These are phyloP conservation scores for Morus bassanus DNA, from an alignment of 2,797 vertebrate species.

Conservation along the genomic window DNA sequence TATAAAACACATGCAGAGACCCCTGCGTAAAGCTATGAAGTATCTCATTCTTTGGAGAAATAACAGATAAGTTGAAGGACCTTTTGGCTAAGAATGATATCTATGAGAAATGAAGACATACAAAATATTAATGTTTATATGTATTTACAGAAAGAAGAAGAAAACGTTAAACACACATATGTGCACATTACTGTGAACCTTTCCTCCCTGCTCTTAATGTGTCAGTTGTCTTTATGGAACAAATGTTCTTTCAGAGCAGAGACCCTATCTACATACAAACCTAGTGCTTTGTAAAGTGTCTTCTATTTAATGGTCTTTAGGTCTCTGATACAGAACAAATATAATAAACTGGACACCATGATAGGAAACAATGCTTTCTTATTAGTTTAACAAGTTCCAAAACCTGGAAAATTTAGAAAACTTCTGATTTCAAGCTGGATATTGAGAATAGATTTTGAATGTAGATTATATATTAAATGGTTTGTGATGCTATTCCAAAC, in stretches of 20 bases:
- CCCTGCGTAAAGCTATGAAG: neutral
- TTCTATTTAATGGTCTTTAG: neutral
- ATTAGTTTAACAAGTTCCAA: neutral
- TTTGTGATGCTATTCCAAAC: neutral
- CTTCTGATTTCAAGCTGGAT: neutral
- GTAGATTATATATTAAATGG: neutral
- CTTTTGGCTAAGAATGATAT: neutral
- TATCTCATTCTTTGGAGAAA: neutral
- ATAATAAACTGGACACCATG: neutral
- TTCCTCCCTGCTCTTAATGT: neutral
- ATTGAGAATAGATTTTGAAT: neutral
- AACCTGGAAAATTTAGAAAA: neutral
- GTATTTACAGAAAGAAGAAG: neutral
- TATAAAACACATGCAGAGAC: neutral
- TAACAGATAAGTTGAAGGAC: neutral
- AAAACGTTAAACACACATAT: neutral
- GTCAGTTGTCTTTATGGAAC: neutral
- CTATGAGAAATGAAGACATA: neutral
- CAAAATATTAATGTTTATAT: neutral
- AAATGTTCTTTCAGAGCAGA: neutral
- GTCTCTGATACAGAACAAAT: neutral
- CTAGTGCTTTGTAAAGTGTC: neutral
- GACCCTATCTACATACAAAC: neutral
- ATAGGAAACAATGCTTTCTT: neutral
- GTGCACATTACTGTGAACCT: neutral